A percentile compares a stretch with the other conserved stretches of the same genome.
Conservation (phyloP, 2,113 vertebrate species). For the Burhinus bistriatus region DNA sequence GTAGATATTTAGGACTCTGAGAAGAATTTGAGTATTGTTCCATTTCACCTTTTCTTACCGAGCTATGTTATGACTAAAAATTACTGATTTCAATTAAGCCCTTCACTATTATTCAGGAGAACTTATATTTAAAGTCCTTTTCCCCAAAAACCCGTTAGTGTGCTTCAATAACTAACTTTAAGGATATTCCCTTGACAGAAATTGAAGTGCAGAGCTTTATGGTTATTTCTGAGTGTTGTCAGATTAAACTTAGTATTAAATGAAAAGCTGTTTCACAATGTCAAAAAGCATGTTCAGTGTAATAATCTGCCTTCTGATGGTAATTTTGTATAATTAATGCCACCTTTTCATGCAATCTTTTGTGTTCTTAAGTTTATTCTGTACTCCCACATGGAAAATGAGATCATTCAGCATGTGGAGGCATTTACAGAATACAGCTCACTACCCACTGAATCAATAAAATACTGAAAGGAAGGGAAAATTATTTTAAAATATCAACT, state of each 20-base stretch:
- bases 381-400: conserved; percentile 12
- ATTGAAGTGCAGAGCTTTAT: not conserved
- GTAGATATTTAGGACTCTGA: not conserved
- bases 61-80: not conserved
- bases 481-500: not conserved
- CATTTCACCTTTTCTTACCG: not conserved
- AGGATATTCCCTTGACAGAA: not conserved
- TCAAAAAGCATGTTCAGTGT: conserved; percentile 14
- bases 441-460: not conserved
- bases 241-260: conserved; percentile 23
- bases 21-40: not conserved
- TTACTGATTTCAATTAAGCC: not conserved
- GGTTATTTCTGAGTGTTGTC: conserved; percentile 4
- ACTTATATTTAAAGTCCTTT: not conserved
- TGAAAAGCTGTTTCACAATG: not conserved
- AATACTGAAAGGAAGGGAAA: not conserved
- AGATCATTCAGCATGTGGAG: conserved; percentile 30
- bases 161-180: not conserved
- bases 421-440: conserved; percentile 20
- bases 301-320: not conserved
- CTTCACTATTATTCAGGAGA: not conserved
- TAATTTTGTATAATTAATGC: conserved; percentile 48
- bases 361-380: conserved; percentile 36
- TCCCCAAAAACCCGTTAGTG: not conserved
- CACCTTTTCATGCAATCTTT: conserved; percentile 7